These are phyloP conservation scores for Anser brachyrhynchus DNA, from an alignment of 2,113 vertebrate genomes.

Conservation along the genomic window DNA sequence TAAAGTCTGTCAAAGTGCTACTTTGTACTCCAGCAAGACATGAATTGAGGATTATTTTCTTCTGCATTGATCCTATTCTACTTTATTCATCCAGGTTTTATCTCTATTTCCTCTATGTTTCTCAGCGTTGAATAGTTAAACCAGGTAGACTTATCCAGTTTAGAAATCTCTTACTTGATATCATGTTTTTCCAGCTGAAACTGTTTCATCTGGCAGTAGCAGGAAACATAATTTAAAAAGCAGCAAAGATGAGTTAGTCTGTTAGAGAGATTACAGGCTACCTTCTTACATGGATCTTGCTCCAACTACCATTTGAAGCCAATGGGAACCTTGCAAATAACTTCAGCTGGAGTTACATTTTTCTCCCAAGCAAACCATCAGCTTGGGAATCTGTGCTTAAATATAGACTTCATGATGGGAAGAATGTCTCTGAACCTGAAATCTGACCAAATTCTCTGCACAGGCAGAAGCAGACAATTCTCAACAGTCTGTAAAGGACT, in stretches of 20 bases:
- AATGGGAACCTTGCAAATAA: not conserved
- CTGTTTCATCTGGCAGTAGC: not conserved
- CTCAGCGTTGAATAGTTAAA: not conserved
- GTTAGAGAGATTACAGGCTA: not conserved
- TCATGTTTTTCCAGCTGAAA: not conserved
- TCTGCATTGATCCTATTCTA: not conserved
- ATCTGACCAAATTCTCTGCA: not conserved
- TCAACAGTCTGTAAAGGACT: not conserved
- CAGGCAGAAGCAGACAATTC: not conserved
- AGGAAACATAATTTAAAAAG: not conserved
- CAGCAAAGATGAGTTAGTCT: not conserved
- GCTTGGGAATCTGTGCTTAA: constrained; percentile 2
- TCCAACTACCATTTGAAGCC: not conserved
- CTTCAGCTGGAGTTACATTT: not conserved
- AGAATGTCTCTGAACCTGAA: not conserved
- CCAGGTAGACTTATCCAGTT: not conserved
- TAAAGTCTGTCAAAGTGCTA: not conserved
- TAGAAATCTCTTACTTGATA: not conserved
- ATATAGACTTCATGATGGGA: not conserved
- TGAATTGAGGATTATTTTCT: not conserved
- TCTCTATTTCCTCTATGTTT: not conserved
- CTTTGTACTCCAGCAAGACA: not conserved
- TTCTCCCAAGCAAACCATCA: not conserved
- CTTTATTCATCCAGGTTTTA: not conserved
- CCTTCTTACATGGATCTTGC: not conserved